These are phyloP conservation scores for Scaptomyza graminum DNA, from an alignment of 1,140 invertebrate genomes.

Conservation along the genomic window DNA sequence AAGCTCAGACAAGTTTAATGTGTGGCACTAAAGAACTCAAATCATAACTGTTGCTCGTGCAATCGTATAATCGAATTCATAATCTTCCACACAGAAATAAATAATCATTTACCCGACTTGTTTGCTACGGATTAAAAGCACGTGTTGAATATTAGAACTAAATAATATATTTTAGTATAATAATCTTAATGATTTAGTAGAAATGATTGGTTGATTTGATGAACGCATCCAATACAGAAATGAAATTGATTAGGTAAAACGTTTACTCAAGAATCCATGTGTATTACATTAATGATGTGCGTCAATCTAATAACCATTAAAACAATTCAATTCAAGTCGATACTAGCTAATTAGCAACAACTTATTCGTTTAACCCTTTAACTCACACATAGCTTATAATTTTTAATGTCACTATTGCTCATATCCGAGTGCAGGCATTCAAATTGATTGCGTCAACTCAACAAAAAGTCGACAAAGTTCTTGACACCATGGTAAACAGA, in stretches of 20 bases:
- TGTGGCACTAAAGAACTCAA: constrained; percentile 27
- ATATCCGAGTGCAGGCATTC: not conserved
- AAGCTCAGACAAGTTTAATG: constrained; percentile 14
- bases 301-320: not conserved
- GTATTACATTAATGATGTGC: too few species aligned
- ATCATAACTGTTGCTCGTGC: constrained; percentile 18
- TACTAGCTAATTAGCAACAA: not conserved
- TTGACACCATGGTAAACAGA: not conserved
- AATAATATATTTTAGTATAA: too few species aligned
- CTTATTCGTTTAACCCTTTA: too few species aligned
- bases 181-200: not conserved
- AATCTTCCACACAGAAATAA: constrained; percentile 16
- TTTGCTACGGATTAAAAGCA: not conserved
- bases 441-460: constrained; percentile 10
- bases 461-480: not conserved
- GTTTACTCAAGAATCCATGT: too few species aligned
- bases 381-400: not conserved
- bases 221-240: too few species aligned
- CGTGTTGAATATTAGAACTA: not conserved
- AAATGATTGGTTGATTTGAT: not conserved
- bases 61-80: constrained; percentile 5
- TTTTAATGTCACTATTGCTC: not conserved
- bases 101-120: constrained; percentile 1
- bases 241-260: too few species aligned
- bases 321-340: not conserved